phyloP scores from a whole-genome alignment of 1,140 invertebrate species.

The Calycopis cecrops region DNA sequence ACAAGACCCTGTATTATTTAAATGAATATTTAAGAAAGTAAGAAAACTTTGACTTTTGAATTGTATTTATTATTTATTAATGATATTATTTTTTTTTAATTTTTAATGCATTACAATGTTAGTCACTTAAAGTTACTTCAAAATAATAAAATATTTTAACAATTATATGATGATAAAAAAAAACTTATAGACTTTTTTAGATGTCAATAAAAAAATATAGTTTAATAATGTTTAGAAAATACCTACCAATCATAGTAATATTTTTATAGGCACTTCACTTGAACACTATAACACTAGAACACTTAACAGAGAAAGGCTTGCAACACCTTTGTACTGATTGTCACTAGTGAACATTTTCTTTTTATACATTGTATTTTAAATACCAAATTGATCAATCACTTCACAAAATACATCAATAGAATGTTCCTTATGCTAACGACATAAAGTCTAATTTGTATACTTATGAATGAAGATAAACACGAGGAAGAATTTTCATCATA shows the following conservation, averaged over 20 bases:
- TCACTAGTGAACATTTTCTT: slow-evolving; percentile 14
- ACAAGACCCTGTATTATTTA: too few relatives aligned
- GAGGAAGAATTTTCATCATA: slow-evolving; percentile 20
- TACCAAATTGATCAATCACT: not conserved
- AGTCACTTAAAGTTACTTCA: too few relatives aligned
- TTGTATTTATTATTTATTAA: too few relatives aligned
- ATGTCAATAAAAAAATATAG: not conserved
- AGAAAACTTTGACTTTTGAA: too few relatives aligned
- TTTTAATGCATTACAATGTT: too few relatives aligned
- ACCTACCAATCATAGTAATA: slow-evolving; percentile 25
- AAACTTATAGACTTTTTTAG: too few relatives aligned
- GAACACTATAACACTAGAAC: slow-evolving; percentile 10
- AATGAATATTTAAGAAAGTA: too few relatives aligned
- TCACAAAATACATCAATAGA: not conserved
- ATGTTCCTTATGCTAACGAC: not conserved
- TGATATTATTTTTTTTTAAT: too few relatives aligned
- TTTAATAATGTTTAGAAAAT: slow-evolving; percentile 11
- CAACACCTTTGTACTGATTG: slow-evolving; percentile 7
- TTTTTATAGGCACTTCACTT: slow-evolving; percentile 18
- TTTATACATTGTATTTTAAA: slow-evolving; percentile 14
- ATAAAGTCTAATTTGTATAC: slow-evolving; percentile 14
- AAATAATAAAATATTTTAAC: too few relatives aligned
- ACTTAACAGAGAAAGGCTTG: slow-evolving; percentile 12
- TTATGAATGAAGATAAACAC: slow-evolving; percentile 17
- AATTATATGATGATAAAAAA: too few relatives aligned